Evolutionary conservation across 2,113 vertebrate genomes (phyloP), one percentile per base, ranked within the genome.

Genomic region (Sinocyclocheilus grahami): DNA sequence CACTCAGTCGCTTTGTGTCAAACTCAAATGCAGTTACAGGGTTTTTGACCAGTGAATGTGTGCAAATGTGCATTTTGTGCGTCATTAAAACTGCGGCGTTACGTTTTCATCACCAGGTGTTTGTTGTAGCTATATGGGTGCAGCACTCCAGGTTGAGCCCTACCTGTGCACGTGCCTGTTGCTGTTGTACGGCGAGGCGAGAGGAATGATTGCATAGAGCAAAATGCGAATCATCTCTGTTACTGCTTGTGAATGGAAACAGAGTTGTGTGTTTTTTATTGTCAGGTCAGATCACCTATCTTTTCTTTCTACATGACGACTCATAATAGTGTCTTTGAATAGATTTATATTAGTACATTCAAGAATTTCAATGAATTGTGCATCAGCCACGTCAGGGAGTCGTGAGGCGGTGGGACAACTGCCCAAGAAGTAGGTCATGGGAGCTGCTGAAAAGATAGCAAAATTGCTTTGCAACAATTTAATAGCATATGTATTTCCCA

Each of bases 401-500:
- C 6, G 7, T 22, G 55, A 20, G 55, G 22, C 2, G 2, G 7
- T 60, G 55, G 55, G 55, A 62, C 58, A 10, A 10, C 58, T 62
- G 22, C 20, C 58, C 58, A 62, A 62, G 20, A 62, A 62, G 58
- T 62, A 22, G 58, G 58, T 62, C 58, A 62, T 62, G 58, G 22
- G 58, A 62, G 20, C 8, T 62, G 58, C 58, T 22, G 22, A n/a
- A 62, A 62, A 62, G 22, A n/a, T 62, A n/a, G 58, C 58, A n/a
- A 62, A 62, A 62, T 62, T 62, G 58, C 58, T 62, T 62, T n/a
- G 58, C 58, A n/a, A 62, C 22, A 62, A 62, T 62, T 62, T 62
- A 62, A 62, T 62, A 62, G 58, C 58, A 62, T 62, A 62, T 62
- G 58, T n/a, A 62, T 62, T 62, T 62, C 58, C 58, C 58, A 62